Base-by-base conservation (phyloP, 1,140 invertebrate species). In the Apis florea region DNA sequence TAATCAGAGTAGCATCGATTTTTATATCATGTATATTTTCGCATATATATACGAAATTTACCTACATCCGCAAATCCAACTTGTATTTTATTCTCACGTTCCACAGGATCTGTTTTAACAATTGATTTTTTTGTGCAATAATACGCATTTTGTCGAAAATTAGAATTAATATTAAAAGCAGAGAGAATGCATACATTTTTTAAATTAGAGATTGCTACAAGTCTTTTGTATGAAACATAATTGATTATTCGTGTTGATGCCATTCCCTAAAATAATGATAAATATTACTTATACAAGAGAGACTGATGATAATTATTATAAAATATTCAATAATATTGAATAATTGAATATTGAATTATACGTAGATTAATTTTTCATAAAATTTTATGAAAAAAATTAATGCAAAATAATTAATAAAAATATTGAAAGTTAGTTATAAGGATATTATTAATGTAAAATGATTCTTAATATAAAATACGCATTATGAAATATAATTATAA, bases 31-130 rank as follows among this genome's bases (percentile, higher is more conserved):
- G 1, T 9, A 71, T 49, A 64, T 63, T 15, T 21, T 19, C 0
- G 75, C 47, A 77, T 19, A 47, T 15, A 69, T 11, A 51, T 86
- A 73, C 58, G 67, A 89, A 89, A 85, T 84, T 90, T 91, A 93
- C 92, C 92, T 90, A 90, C 86, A 90, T 92, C 87, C 73, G 85
- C 86, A 84, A 90, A 89, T 78, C 88, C 83, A 54, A 89, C 83
- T 73, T 91, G 88, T n/a, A 93, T 67, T 77, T 92, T 89, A 70
- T 72, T 88, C 5, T 83, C 74, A 10, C 80, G 67, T 54, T 91
- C 83, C 59, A 54, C 61, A 26, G 59, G 15, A 13, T 88, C 72
- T n/a, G 84, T 69, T 56, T 91, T 91, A 40, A 76, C 63, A 15
- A 92, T 2, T 26, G 88, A 74, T 68, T 91, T 93, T 63, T 91